Base-by-base conservation (phyloP, 2,888 invertebrate genomes). In the Netelia melanura region DNA sequence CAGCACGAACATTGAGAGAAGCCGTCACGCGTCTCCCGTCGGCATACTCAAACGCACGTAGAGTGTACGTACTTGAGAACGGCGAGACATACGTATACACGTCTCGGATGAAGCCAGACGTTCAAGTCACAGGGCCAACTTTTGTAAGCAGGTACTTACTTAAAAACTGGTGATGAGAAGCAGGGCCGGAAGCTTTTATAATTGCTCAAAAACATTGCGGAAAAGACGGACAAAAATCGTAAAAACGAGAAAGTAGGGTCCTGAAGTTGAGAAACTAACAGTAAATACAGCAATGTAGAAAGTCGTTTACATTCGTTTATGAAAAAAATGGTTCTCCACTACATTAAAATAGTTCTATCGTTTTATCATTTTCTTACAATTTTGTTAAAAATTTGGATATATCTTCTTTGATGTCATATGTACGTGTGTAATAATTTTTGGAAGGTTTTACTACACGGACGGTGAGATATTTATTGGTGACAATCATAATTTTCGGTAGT, bases 151-250 rank as follows among this genome's bases (percentile, higher is more conserved):
- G 86, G 77, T 78, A 77, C 74, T 84, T 86, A 83, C 79, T 85
- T 89, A 86, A 86, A 83, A 89, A 87, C 87, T 81, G 78, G 84
- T 90, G 90, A 90, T 86, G 88, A 87, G 87, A 87, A 80, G 77
- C 76, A 30, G 81, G 81, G 76, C 83, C 71, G 75, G 76, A 81
- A 76, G 54, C 44, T 76, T 80, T 79, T 84, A 83, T 88, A 90
- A 90, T 87, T 86, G 85, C 86, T 85, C 77, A 68, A 17, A 5
- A 58, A 21, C 58, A 21, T 58, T 21, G 17, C 58, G 17, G 10
- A 8, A 58, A 48, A 67, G 17, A 21, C 10, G 48, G 11, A 14
- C 2, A 48, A 68, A 68, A 52, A 48, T 23, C 17, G 17, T 58
- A 58, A 25, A 68, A 48, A 67, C 43, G n/a, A 52, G 52, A 30